Evolutionary conservation across 2,797 vertebrate genomes (phyloP), one percentile per base, ranked within the genome.

Genomic region (Coendou prehensilis): DNA sequence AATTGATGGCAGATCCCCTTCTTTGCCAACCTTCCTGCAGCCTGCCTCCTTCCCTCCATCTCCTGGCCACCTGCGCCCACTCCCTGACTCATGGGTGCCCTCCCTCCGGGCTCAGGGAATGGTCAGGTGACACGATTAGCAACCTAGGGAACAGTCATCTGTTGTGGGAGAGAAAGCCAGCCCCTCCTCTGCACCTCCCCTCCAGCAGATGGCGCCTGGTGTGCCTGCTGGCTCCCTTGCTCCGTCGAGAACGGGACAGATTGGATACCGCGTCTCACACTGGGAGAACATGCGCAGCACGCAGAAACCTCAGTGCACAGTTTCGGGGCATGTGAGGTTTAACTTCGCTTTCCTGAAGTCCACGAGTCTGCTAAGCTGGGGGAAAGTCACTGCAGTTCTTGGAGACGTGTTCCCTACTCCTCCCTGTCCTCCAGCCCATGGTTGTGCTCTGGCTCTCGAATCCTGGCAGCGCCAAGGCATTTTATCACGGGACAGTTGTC

Each of bases 131-230:
- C 47, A 94, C n/a, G 33, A 64, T 52, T 71, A 57, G 14, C 33
- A 86, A 50, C 86, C 86, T n/a, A n/a, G 73, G 78, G 75, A 28
- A 75, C 56, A 30, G 37, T 92, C 89, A 59, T 52, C 87, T 95
- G 85, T 63, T 56, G 33, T 78, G 52, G 76, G 93, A 83, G 54
- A 50, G n/a, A 57, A 81, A 87, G 81, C 87, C 41, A 83, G 63
- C 41, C 20, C 57, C 73, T 95, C 84, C 75, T 82, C 82, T 5
- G 59, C 18, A 22, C 50, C 61, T 57, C 73, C 33, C 47, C 26
- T 18, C 59, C 59, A 73, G 78, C 90, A 92, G 94, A 93, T 82
- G 92, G 93, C 56, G 59, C 80, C 57, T 17, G 22, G 75, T 57
- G 87, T 26, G 33, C 37, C 75, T 26, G 20, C 81, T 69, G 84